Evolutionary conservation across 53 echinoderm and acorn worm genomes (phyloP).

Genomic region (Crossaster papposus): DNA sequence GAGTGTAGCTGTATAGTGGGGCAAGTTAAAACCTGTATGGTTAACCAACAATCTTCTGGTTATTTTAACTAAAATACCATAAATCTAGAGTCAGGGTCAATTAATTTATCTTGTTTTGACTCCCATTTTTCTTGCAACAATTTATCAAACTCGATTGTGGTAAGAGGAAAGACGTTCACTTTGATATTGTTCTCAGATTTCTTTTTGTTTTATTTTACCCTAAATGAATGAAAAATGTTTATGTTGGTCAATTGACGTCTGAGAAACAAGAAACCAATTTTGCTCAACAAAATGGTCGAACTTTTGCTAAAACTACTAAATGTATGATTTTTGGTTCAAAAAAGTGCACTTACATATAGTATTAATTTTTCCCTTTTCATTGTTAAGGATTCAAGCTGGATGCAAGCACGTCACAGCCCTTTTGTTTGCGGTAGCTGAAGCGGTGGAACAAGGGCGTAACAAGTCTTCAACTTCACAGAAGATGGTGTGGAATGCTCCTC

Average conservation of each 20-base stretch:
- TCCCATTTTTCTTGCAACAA: not conserved
- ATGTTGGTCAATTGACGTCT: not conserved
- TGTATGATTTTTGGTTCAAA: not conserved
- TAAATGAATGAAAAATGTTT: not conserved
- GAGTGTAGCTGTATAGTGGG: slow-evolving; percentile 65
- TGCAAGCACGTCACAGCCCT: slow-evolving; percentile 71
- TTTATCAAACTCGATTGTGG: too few relatives aligned
- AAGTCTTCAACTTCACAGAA: slow-evolving; percentile 63
- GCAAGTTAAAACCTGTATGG: slow-evolving; percentile 37
- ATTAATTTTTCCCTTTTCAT: slow-evolving; percentile 17
- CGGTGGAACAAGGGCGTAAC: slow-evolving; percentile 64
- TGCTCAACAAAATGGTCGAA: not conserved
- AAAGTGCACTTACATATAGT: slow-evolving; percentile 8
- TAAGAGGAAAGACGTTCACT: too few relatives aligned
- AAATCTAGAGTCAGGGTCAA: too few relatives aligned
- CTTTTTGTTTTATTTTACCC: slow-evolving; percentile 1
- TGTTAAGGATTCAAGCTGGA: slow-evolving; percentile 62
- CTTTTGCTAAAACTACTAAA: not conserved
- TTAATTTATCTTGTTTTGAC: too few relatives aligned
- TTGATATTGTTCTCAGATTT: too few relatives aligned
- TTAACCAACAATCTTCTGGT: not conserved
- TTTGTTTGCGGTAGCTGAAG: slow-evolving; percentile 59
- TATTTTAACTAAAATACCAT: not conserved
- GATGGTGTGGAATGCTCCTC: slow-evolving; percentile 57
- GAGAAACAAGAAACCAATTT: slow-evolving; percentile 8